Evolutionary conservation across 2,797 vertebrate species (phyloP).

Genomic region (Scyliorhinus canicula): DNA sequence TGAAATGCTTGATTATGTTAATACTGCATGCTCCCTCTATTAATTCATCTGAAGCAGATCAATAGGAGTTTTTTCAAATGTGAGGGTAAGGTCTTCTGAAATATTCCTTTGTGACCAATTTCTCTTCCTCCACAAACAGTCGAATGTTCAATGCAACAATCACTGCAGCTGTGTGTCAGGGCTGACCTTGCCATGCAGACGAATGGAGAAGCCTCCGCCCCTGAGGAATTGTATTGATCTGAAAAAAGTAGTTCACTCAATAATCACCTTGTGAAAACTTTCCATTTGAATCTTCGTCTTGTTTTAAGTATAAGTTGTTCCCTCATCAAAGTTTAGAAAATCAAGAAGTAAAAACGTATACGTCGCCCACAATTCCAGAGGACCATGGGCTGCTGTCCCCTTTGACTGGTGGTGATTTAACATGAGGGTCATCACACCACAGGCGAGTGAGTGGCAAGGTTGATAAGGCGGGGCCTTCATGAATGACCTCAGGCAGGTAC

Average conservation of each 20-base stretch:
- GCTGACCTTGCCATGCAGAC: neutral
- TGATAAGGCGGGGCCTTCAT: no score
- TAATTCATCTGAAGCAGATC: neutral
- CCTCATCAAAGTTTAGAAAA: neutral
- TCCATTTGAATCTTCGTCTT: neutral
- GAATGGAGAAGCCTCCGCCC: neutral
- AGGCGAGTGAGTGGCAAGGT: no score
- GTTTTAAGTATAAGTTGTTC: neutral
- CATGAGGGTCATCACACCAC: no score
- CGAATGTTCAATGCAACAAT: neutral
- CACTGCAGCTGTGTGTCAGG: neutral
- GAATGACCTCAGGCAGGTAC: no score
- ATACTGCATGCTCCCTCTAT: neutral
- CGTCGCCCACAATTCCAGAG: no score
- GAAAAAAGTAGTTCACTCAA: neutral
- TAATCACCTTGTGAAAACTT: neutral
- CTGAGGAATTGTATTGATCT: neutral
- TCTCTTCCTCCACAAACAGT: neutral
- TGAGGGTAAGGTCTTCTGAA: neutral
- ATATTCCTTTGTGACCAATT: neutral
- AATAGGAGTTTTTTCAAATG: neutral
- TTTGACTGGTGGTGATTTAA: no score
- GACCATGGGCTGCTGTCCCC: no score
- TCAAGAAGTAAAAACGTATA: no score
- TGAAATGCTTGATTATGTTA: slow-evolving; percentile 1